Evolutionary conservation across 2,113 vertebrate species (phyloP).

Genomic region (Phylloscopus trochiloides): DNA sequence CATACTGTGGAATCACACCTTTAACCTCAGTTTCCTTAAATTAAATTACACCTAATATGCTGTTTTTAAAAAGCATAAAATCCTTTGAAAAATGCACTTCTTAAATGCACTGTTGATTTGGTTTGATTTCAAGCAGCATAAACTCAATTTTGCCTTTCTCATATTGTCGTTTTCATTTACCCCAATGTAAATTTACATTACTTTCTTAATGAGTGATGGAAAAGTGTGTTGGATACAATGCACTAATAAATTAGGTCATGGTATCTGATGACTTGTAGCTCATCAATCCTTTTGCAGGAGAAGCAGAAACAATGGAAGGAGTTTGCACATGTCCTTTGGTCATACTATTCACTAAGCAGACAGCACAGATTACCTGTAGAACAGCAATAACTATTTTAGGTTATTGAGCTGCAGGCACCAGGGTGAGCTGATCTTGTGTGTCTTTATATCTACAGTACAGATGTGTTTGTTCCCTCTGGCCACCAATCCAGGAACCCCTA

Average conservation of each 20-base stretch:
- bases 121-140: not conserved
- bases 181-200: not conserved
- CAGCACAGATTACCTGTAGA: not conserved
- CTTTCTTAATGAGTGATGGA: not conserved
- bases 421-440: not conserved
- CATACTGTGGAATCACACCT: not conserved
- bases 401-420: not conserved
- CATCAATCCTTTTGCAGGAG: not conserved
- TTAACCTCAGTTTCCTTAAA: not conserved
- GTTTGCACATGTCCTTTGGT: fast-evolving
- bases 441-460: not conserved
- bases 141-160: not conserved
- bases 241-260: not conserved
- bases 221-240: not conserved
- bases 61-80: not conserved
- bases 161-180: not conserved
- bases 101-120: not conserved
- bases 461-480: not conserved
- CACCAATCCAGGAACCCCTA: not conserved
- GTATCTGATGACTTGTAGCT: not conserved
- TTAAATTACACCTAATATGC: not conserved
- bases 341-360: not conserved
- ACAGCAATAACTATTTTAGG: not conserved
- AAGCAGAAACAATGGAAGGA: not conserved
- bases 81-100: not conserved